A percentile compares a stretch with the other conserved stretches of the same genome.
Conservation (phyloP, 2,797 vertebrate species). For the Margarornis squamiger region DNA sequence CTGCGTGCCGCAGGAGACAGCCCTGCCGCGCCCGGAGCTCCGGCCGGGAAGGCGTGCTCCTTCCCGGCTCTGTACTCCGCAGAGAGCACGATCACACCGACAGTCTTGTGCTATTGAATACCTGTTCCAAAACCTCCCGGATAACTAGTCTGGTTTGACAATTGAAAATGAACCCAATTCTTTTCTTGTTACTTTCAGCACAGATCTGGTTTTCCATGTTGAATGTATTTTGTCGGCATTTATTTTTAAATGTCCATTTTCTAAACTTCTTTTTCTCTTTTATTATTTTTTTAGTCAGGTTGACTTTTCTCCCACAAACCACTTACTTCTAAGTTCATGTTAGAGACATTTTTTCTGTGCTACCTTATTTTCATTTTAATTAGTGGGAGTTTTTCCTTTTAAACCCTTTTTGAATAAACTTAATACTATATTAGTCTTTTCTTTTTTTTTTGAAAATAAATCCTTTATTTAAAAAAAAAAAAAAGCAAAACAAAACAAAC, state of each 20-base stretch:
- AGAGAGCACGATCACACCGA: accelerated
- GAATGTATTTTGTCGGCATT: not conserved
- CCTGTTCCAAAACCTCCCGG: not conserved
- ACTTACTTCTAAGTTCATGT: not conserved
- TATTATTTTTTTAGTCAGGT: not conserved
- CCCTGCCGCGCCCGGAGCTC: accelerated
- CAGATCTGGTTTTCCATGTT: not conserved
- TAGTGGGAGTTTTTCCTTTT: not conserved
- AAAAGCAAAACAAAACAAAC: too few species aligned
- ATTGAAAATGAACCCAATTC: not conserved
- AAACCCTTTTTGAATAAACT: not conserved
- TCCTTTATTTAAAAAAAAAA: not conserved
- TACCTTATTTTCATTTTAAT: not conserved
- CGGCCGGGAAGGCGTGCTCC: accelerated
- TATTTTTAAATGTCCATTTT: not conserved
- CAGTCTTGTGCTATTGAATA: not conserved
- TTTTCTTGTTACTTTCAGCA: not conserved
- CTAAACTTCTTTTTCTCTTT: not conserved
- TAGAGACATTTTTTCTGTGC: not conserved
- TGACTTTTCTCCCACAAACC: not conserved
- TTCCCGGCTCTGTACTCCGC: not conserved
- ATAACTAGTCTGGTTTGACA: not conserved
- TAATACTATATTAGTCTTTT: not conserved
- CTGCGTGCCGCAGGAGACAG: not conserved
- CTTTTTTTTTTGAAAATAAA: not conserved